phyloP scores from a whole-genome alignment of 2,888 invertebrate genomes.

The Drosophila formosana region DNA sequence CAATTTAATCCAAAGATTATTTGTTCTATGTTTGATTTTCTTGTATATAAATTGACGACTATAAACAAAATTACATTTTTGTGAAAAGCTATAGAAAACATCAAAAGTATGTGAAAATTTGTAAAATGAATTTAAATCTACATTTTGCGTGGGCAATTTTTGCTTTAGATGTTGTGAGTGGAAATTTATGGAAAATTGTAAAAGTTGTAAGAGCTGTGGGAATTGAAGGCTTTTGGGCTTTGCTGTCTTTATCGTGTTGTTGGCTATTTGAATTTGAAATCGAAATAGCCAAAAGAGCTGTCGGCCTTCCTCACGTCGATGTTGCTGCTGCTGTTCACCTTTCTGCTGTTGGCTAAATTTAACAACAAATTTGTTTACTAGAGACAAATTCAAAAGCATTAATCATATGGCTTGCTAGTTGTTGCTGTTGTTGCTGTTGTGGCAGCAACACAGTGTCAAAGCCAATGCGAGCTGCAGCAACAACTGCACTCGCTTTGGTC shows the following conservation, averaged over 20 bases:
- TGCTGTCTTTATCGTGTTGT: background rate
- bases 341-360: slow-evolving; percentile 40
- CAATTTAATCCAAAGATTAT: too few species aligned
- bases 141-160: background rate
- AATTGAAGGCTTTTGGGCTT: background rate
- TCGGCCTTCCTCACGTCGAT: background rate
- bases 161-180: background rate
- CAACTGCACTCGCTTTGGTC: slow-evolving; percentile 72
- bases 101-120: too few species aligned
- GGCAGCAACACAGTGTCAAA: slow-evolving; percentile 60
- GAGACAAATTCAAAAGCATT: slow-evolving; percentile 49
- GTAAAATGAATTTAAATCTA: background rate
- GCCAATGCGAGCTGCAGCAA: slow-evolving; percentile 52
- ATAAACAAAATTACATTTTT: too few species aligned
- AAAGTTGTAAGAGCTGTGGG: background rate
- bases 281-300: slow-evolving; percentile 11
- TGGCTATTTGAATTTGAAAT: slow-evolving; percentile 21
- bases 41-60: too few species aligned
- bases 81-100: too few species aligned
- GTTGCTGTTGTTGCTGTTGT: slow-evolving; percentile 25
- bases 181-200: background rate
- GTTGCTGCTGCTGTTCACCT: slow-evolving; percentile 23
- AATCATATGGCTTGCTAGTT: slow-evolving; percentile 34
- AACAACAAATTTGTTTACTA: slow-evolving; percentile 41
- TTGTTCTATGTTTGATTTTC: too few species aligned